Conservation (phyloP, 2,113 vertebrate genomes). For the Aphelocoma coerulescens region DNA sequence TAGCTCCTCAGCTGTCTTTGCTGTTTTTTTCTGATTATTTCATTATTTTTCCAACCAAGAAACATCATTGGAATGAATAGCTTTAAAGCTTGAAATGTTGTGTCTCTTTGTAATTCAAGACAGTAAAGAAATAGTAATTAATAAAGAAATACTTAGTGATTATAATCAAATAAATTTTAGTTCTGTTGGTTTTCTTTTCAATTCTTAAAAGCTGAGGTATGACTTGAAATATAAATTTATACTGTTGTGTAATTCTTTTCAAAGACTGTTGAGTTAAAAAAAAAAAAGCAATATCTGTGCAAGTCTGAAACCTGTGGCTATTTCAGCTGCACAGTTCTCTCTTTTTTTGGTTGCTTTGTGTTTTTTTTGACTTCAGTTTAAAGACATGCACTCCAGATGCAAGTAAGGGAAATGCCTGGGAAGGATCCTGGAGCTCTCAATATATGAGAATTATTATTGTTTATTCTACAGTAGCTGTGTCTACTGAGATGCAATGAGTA, state of each 20-base stretch:
- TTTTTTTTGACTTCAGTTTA: neutral
- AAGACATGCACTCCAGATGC: neutral
- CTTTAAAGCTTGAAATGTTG: neutral
- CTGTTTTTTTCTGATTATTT: neutral
- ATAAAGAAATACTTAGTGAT: neutral
- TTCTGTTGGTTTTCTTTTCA: neutral
- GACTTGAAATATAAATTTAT: neutral
- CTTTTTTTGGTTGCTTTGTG: neutral
- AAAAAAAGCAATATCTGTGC: neutral
- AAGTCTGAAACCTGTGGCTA: neutral
- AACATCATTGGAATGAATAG: neutral
- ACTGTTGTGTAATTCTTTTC: neutral
- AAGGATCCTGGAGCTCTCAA: neutral
- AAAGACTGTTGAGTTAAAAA: neutral
- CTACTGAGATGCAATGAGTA: constrained; percentile 5
- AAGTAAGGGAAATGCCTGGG: neutral
- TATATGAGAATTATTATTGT: neutral
- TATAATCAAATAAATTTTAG: neutral
- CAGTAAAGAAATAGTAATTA: neutral
- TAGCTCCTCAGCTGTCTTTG: neutral
- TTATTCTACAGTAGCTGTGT: neutral
- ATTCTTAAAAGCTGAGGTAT: neutral
- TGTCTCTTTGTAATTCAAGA: neutral
- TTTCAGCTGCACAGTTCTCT: neutral
- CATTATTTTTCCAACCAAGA: neutral